Conservation (phyloP, 2,797 vertebrate species). For the Chelonia mydas region DNA sequence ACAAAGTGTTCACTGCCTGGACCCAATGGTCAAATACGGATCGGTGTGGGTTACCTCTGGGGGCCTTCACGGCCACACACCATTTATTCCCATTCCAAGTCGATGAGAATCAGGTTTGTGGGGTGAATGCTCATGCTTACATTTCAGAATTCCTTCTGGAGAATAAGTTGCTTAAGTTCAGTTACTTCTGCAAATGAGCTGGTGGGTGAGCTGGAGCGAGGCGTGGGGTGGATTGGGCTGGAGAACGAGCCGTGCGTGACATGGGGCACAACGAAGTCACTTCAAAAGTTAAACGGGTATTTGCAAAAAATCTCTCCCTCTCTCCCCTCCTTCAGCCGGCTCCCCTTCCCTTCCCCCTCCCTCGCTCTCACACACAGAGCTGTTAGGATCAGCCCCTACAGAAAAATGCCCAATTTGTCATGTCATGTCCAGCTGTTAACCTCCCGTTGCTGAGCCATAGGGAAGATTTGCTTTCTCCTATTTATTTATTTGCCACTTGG, state of each 20-base stretch:
- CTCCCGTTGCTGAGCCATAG: conserved; percentile 84
- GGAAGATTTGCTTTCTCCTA: conserved; percentile 87
- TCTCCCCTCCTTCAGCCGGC: not conserved
- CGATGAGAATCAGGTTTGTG: not conserved
- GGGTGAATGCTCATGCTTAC: rapidly evolving
- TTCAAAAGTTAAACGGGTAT: conserved; percentile 12
- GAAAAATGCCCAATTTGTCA: conserved; percentile 88
- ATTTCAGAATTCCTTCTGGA: not conserved
- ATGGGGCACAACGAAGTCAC: conserved; percentile 21
- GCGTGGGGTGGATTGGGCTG: not conserved
- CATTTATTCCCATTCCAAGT: not conserved
- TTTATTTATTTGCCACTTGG: conserved; percentile 89
- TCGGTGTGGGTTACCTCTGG: rapidly evolving
- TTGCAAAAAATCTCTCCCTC: not conserved
- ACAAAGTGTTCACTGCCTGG: not conserved
- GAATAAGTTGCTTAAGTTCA: not conserved
- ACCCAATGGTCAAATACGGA: not conserved
- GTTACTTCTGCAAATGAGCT: not conserved
- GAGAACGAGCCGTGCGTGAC: not conserved
- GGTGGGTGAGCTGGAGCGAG: not conserved
- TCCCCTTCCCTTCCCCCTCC: conserved; percentile 32
- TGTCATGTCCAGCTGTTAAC: conserved; percentile 90
- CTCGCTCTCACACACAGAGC: conserved; percentile 54
- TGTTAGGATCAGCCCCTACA: conserved; percentile 79
- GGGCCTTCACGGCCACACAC: not conserved